A percentile compares a stretch with the other conserved stretches of the same genome.
Evolutionary conservation across 2,888 invertebrate genomes (phyloP).

Genomic region (Lasioglossum marginatum): DNA sequence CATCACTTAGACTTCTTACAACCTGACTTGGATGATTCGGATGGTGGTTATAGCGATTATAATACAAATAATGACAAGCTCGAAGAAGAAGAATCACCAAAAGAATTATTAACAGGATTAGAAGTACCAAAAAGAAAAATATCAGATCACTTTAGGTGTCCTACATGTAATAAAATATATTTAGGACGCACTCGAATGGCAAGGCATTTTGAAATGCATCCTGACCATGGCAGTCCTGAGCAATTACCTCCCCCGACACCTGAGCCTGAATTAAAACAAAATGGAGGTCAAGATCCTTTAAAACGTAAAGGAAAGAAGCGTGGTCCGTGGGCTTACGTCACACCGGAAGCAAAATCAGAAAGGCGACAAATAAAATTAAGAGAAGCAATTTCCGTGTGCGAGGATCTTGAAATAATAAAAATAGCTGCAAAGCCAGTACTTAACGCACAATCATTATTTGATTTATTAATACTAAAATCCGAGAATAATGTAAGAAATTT

Average conservation of each 20-base stretch:
- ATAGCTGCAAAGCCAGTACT: conserved; percentile 81
- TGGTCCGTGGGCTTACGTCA: conserved; percentile 82
- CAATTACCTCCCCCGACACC: conserved; percentile 81
- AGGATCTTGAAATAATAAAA: conserved; percentile 79
- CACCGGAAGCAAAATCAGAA: conserved; percentile 81
- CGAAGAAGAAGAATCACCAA: conserved; percentile 77
- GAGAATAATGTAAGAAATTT: conserved; percentile 79
- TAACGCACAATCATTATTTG: conserved; percentile 79
- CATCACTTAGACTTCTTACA: conserved; percentile 86
- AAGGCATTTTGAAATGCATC: conserved; percentile 87
- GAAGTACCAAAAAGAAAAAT: conserved; percentile 84
- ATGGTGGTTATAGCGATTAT: conserved; percentile 87
- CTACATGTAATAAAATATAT: conserved; percentile 88
- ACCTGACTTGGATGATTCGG: conserved; percentile 86
- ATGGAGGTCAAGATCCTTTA: conserved; percentile 70
- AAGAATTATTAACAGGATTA: conserved; percentile 79
- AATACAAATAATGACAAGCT: conserved; percentile 80
- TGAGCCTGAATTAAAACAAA: conserved; percentile 78
- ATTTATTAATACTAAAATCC: conserved; percentile 79
- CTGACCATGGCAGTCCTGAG: conserved; percentile 86
- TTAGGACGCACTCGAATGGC: conserved; percentile 87
- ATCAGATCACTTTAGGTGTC: conserved; percentile 86
- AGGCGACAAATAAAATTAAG: conserved; percentile 79
- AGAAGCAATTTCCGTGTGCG: conserved; percentile 81
- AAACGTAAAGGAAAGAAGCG: conserved; percentile 82